These are phyloP conservation scores for Cassiopea xamachana DNA, from an alignment of 30 jellyfish, hydroid and myxozoan species.

Conservation along the genomic window DNA sequence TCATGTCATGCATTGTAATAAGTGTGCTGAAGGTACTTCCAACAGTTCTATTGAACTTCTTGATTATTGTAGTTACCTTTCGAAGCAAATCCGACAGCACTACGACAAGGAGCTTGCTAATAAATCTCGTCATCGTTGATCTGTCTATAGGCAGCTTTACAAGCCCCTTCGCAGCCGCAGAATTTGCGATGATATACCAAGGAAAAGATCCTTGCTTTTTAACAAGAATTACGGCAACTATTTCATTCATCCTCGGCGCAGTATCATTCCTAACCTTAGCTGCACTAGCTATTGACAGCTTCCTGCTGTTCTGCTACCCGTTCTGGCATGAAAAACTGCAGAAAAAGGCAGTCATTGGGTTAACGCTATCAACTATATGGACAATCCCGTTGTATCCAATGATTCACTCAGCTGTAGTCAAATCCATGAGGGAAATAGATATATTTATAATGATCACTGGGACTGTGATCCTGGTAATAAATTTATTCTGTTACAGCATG, in stretches of 20 bases:
- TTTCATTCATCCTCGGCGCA: slow-evolving; percentile 33
- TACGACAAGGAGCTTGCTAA: slow-evolving; percentile 15
- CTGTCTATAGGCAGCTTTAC: slow-evolving; percentile 46
- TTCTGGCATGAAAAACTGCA: slow-evolving; percentile 31
- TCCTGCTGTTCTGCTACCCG: slow-evolving; percentile 47
- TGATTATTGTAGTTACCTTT: slow-evolving; percentile 14
- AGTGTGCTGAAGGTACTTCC: slow-evolving; percentile 5
- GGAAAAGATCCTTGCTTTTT: slow-evolving; percentile 44
- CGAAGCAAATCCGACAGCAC: slow-evolving; percentile 9
- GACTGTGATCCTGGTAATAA: slow-evolving; percentile 1
- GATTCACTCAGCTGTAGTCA: slow-evolving; percentile 2
- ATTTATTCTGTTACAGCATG: slow-evolving; percentile 22
- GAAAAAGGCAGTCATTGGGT: not conserved
- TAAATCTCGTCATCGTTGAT: slow-evolving; percentile 48
- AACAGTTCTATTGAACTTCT: slow-evolving; percentile 35
- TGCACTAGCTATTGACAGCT: slow-evolving; percentile 41
- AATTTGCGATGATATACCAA: slow-evolving; percentile 18
- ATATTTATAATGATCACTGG: slow-evolving; percentile 18
- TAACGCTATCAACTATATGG: slow-evolving; percentile 21
- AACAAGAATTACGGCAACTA: slow-evolving; percentile 23
- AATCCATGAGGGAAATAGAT: slow-evolving; percentile 24
- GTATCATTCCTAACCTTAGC: slow-evolving; percentile 54
- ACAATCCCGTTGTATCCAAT: slow-evolving; percentile 41
- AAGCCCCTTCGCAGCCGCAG: slow-evolving; percentile 34
- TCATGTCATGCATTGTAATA: slow-evolving; percentile 16